Percentiles rank a stretch among this genome's conserved stretches.
phyloP scores from a whole-genome alignment of 2,888 invertebrate genomes.

The Xestoiulus laeticollis region DNA sequence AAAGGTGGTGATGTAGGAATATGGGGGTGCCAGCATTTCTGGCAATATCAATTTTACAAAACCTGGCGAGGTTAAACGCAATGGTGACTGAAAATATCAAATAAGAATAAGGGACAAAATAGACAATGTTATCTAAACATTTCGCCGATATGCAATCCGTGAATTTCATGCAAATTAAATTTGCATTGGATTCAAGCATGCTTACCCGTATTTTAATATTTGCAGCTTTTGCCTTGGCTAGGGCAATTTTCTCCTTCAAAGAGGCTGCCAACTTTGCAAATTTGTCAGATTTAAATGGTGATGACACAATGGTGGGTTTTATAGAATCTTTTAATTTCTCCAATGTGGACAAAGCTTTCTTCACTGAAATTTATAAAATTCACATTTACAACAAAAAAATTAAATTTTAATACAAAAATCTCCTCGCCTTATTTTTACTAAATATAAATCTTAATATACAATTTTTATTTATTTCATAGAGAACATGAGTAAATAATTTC shows the following conservation, averaged over 20 bases:
- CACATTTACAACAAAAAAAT: too few species aligned
- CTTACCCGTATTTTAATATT: slow-evolving; percentile 23
- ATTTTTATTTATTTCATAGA: too few species aligned
- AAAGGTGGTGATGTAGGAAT: not conserved
- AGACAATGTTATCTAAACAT: too few species aligned
- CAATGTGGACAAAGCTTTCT: not conserved
- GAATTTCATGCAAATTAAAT: too few species aligned
- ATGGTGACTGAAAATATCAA: not conserved
- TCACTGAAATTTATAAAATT: slow-evolving; percentile 17
- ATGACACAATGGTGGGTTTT: not conserved
- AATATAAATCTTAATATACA: too few species aligned
- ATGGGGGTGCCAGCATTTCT: not conserved
- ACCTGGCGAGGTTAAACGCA: not conserved
- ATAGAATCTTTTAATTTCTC: not conserved
- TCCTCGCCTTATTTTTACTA: too few species aligned
- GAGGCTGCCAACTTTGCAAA: not conserved
- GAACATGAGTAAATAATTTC: too few species aligned
- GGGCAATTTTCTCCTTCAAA: not conserved
- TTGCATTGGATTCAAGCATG: too few species aligned
- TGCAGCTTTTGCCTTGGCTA: not conserved
- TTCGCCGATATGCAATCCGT: too few species aligned
- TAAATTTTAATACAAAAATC: too few species aligned
- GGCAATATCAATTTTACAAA: not conserved
- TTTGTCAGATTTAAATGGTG: not conserved
- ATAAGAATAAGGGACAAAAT: not conserved